These are phyloP conservation scores for Cerastis leucographa DNA, from an alignment of 2,888 invertebrate genomes.

Conservation along the genomic window DNA sequence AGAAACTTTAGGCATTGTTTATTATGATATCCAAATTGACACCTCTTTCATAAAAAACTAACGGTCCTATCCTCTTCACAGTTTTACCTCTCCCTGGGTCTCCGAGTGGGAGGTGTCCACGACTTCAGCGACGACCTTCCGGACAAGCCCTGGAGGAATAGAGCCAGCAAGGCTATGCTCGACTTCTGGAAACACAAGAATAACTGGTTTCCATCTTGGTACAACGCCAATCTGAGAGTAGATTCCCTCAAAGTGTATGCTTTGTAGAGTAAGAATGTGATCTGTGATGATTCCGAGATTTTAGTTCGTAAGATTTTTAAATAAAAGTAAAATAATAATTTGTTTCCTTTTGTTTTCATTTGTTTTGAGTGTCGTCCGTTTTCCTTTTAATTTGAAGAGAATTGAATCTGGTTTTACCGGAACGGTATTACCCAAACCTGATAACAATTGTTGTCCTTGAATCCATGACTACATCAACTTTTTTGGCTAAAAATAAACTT, in stretches of 20 bases:
- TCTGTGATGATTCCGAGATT: conserved; percentile 55
- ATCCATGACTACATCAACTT: no score
- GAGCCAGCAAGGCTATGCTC: conserved; percentile 91
- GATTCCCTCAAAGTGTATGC: conserved; percentile 92
- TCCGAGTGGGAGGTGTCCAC: conserved; percentile 94
- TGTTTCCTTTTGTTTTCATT: background rate
- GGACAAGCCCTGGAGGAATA: conserved; percentile 95
- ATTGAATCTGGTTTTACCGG: background rate
- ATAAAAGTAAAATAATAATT: conserved; percentile 18
- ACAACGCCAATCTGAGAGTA: conserved; percentile 89
- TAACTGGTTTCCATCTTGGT: conserved; percentile 92
- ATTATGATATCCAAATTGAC: background rate
- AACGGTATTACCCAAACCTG: no score
- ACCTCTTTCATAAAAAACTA: background rate
- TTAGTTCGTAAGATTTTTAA: conserved; percentile 27
- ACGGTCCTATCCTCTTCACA: conserved; percentile 74
- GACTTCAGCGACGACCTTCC: conserved; percentile 92
- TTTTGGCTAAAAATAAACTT: no score
- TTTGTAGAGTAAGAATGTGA: conserved; percentile 33
- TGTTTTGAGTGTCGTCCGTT: background rate
- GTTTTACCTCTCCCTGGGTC: conserved; percentile 94
- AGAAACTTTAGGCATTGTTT: background rate
- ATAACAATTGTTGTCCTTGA: no score
- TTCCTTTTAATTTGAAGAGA: background rate
- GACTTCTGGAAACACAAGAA: conserved; percentile 92